Evolutionary conservation across 2,113 vertebrate genomes (phyloP).

Genomic region (Helogale parvula): DNA sequence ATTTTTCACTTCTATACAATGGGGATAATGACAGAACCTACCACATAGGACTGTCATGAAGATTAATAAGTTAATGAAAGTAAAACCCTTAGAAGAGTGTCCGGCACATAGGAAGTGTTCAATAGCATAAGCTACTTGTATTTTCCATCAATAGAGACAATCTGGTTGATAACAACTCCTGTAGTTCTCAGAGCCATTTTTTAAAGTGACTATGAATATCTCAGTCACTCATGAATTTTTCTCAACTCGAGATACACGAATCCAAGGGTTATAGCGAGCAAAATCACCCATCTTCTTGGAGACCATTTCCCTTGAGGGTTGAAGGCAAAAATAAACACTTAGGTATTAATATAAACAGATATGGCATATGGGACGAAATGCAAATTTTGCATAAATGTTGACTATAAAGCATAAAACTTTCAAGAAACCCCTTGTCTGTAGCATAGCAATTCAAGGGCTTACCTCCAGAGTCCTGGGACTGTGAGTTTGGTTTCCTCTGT

Average conservation of each 20-base stretch:
- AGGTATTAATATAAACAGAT: background rate
- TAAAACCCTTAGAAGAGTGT: background rate
- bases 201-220: slow-evolving; percentile 16
- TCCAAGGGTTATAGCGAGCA: background rate
- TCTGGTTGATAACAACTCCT: background rate
- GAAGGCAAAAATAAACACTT: slow-evolving; percentile 24
- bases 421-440: background rate
- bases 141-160: background rate
- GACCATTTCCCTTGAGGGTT: background rate
- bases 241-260: background rate
- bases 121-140: background rate
- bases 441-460: background rate
- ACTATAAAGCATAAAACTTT: background rate
- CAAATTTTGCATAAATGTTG: background rate
- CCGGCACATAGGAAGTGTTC: background rate
- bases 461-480: background rate
- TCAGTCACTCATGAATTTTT: background rate
- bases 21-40: background rate
- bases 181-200: background rate
- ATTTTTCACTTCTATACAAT: background rate
- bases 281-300: background rate
- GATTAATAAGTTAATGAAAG: background rate
- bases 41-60: background rate
- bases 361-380: background rate
- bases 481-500: background rate